Evolutionary conservation across 2,113 vertebrate genomes (phyloP), one percentile per base, ranked within the genome.

Genomic region (Epinephelus fuscoguttatus): DNA sequence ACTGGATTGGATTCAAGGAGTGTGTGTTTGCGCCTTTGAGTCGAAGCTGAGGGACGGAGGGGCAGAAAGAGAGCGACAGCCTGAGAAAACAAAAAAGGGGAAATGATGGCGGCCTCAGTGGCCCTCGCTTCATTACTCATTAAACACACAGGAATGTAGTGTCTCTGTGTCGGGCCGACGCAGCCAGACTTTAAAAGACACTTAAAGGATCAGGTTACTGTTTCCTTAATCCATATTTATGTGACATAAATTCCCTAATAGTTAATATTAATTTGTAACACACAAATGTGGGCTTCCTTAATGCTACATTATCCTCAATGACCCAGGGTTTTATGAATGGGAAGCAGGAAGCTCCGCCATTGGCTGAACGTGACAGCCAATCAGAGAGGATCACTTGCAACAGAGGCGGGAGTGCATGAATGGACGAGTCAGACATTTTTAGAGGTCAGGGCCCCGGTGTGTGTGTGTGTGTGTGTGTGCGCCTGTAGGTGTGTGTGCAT

Each of bases 281-380:
- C 30, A 30, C 30, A 30, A 30, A 30, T 30, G 30, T 30, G 30
- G 30, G 30, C 5, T 30, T 30, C 30, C 30, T 30, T 30, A 53
- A 68, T 56, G 70, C 60, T 11, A 75, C 59, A 66, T 82, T 81
- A 81, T 84, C 84, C 77, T 91, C 88, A 89, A 42, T 89, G 92
- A 93, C 86, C 89, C 75, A 33, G 53, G 56, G 52, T 88, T 94
- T 94, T 94, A 91, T 94, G 93, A 95, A 94, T 94, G 93, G 85
- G 87, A 78, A 79, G 74, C 84, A 89, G 63, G 30, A 50, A 82
- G 89, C 70, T 18, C 83, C 67, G 47, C 80, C 69, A 95, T 94
- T 94, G 92, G 94, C 86, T 82, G 73, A 53, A 40, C 49, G 21
- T 10, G 3, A 30, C 79, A 78, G 75, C 92, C 90, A 94, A 94